Evolutionary conservation across 2,797 vertebrate species (phyloP), one percentile per base, ranked within the genome.

Genomic region (Artibeus lituratus): DNA sequence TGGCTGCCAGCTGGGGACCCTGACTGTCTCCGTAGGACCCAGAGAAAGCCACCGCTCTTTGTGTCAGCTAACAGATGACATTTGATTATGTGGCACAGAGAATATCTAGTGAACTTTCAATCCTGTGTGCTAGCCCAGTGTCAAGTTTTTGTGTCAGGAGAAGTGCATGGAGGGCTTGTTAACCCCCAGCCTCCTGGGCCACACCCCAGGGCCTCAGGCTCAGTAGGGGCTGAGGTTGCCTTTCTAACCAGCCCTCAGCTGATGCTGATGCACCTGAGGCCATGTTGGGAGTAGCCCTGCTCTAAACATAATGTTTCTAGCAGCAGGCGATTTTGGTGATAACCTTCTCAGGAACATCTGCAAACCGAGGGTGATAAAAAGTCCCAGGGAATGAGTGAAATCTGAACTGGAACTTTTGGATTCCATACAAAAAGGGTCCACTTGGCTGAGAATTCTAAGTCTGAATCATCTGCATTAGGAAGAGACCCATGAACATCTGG

Each of bases 291-390:
- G 10, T 10, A 16, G 14, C 18, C 5, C 3, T 15, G 70, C 59
- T 49, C 22, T 49, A 65, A 69, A n/a, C 9, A 9, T 2, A 49
- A 72, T 8, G 0, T 73, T 91, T 77, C 72, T 15, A 11, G 15
- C 15, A 0, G 67, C n/a, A 18, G 47, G 55, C 39, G 16, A 59
- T 12, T 85, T 44, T 5, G 7, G 37, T 86, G 74, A 80, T 55
- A 39, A 83, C 72, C 51, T 94, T 55, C 78, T 77, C 12, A 59
- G 91, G 72, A 62, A 83, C 91, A 35, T 70, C 72, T 73, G 67
- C 42, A 19, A 62, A 22, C 42, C 67, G 44, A 90, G 65, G 53
- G 55, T 49, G 39, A 62, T 11, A n/a, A 42, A 74, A 89, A 51
- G 15, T 35, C 80, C 10, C 11, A 47, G 77, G 29, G 81, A 77